A percentile compares a stretch with the other conserved stretches of the same genome.
These are phyloP conservation scores for Lutjanus campechanus DNA, from an alignment of 2,797 vertebrate genomes.

Conservation along the genomic window DNA sequence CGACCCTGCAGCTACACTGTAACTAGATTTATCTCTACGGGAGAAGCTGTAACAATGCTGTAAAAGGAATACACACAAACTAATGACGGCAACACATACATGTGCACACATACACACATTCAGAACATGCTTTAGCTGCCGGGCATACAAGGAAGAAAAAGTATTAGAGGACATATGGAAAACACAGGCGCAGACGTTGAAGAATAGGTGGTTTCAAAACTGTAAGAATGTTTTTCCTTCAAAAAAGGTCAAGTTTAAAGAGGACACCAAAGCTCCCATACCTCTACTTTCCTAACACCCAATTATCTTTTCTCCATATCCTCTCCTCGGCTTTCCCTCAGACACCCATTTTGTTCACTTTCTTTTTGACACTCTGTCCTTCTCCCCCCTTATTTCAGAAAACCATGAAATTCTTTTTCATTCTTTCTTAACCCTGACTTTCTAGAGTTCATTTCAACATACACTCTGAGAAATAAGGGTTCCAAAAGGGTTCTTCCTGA, in stretches of 20 bases:
- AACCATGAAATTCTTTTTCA: constrained; percentile 24
- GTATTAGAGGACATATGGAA: constrained; percentile 30
- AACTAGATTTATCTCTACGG: constrained; percentile 53
- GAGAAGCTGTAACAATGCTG: constrained; percentile 29
- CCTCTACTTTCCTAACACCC: constrained; percentile 37
- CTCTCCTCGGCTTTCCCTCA: constrained; percentile 15
- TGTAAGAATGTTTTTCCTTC: constrained; percentile 17
- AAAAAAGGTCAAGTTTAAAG: constrained; percentile 62
- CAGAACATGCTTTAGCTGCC: constrained; percentile 2
- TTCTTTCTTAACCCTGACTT: constrained; percentile 19
- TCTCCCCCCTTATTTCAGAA: constrained; percentile 44
- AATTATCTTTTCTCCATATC: constrained; percentile 53
- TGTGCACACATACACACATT: background rate
- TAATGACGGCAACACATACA: constrained; percentile 23
- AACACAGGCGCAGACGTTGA: background rate
- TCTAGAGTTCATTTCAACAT: background rate
- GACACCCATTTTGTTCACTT: constrained; percentile 22
- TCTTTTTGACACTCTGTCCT: constrained; percentile 15
- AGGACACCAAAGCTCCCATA: constrained; percentile 19
- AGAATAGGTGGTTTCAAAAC: background rate
- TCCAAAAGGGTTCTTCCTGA: too few relatives aligned
- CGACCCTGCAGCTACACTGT: constrained; percentile 47
- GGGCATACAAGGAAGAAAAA: background rate
- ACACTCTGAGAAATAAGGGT: too few relatives aligned
- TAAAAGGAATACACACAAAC: constrained; percentile 15